These are phyloP conservation scores for Morpho achilles DNA, from an alignment of 2,888 invertebrate genomes.

Conservation along the genomic window DNA sequence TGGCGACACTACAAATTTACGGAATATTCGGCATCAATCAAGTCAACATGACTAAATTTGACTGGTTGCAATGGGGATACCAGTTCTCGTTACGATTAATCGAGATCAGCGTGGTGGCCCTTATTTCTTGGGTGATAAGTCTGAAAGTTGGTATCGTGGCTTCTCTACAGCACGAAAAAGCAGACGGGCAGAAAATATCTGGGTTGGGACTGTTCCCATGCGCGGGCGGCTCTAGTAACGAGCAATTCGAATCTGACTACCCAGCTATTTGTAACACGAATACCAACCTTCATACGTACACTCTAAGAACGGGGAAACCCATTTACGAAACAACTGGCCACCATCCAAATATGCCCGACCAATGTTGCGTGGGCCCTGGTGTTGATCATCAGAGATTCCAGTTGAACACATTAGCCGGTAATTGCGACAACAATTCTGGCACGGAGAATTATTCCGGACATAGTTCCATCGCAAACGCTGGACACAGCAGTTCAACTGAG, in stretches of 20 bases:
- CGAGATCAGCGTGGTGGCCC: slow-evolving; percentile 92
- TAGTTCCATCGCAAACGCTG: slow-evolving; percentile 77
- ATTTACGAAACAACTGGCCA: slow-evolving; percentile 82
- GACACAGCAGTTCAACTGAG: slow-evolving; percentile 74
- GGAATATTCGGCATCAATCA: slow-evolving; percentile 79
- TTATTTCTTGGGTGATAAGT: slow-evolving; percentile 93
- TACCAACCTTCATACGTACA: slow-evolving; percentile 91
- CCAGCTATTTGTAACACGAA: slow-evolving; percentile 93
- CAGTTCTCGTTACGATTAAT: slow-evolving; percentile 91
- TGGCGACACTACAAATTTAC: slow-evolving; percentile 91
- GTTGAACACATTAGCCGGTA: slow-evolving; percentile 75
- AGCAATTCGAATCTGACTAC: slow-evolving; percentile 90
- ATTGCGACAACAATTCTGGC: slow-evolving; percentile 81
- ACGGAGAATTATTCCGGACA: slow-evolving; percentile 82
- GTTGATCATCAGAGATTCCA: slow-evolving; percentile 67
- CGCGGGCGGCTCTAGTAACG: slow-evolving; percentile 90
- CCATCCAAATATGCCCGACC: slow-evolving; percentile 61
- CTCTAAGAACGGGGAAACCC: slow-evolving; percentile 86
- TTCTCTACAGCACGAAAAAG: slow-evolving; percentile 85
- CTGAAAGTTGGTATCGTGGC: slow-evolving; percentile 78
- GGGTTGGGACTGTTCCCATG: slow-evolving; percentile 90
- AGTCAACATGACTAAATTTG: slow-evolving; percentile 82
- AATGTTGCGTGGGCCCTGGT: slow-evolving; percentile 65
- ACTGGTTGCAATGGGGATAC: slow-evolving; percentile 96
- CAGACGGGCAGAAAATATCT: slow-evolving; percentile 81